Conservation (phyloP, 2,888 invertebrate species). For the Nephrotoma flavescens region DNA sequence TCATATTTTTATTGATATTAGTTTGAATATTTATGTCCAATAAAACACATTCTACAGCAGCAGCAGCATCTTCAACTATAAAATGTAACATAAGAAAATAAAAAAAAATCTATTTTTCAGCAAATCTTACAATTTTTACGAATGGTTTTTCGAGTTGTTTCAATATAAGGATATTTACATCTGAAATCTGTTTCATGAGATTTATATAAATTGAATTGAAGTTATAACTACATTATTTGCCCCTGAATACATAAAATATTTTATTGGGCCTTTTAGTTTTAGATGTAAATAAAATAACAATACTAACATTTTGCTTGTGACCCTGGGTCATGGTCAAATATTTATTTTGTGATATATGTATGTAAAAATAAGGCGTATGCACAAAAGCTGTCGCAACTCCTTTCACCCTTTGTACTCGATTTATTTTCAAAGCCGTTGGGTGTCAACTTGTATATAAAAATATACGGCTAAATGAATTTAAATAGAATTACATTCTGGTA, state of each 20-base stretch:
- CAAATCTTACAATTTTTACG: not conserved
- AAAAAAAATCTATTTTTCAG: not conserved
- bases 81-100: not conserved
- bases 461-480: no score
- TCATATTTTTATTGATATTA: not conserved
- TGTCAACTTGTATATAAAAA: no score
- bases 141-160: not conserved
- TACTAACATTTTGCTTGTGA: no score
- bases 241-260: not conserved
- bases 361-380: no score
- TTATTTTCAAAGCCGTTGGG: no score
- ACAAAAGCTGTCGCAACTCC: no score
- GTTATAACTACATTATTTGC: not conserved
- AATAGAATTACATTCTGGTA: no score
- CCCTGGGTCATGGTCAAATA: no score
- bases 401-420: no score
- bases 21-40: not conserved
- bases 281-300: no score
- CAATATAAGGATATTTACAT: not conserved
- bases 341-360: no score
- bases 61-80: not conserved
- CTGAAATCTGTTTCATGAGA: not conserved
- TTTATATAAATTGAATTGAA: not conserved
- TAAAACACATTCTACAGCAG: not conserved
- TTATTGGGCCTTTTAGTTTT: not conserved